These are phyloP conservation scores for Rhabdomys dilectus DNA, from an alignment of 2,113 vertebrate genomes.

Conservation along the genomic window DNA sequence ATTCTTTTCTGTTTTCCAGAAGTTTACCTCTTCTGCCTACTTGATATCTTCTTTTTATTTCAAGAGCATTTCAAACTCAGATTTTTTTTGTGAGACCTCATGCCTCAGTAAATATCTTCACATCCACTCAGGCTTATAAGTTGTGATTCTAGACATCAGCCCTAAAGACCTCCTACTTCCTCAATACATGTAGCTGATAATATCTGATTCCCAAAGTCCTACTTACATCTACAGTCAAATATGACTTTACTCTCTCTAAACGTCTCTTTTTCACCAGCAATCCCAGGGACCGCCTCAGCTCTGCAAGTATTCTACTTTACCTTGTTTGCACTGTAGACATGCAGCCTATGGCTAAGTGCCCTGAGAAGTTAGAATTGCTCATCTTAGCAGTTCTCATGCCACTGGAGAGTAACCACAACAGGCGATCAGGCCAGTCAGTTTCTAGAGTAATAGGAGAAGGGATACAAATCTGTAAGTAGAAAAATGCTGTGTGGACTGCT, in stretches of 20 bases:
- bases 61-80: conserved; percentile 7
- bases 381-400: background rate
- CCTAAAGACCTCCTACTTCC: background rate
- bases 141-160: background rate
- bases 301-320: background rate
- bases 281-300: background rate
- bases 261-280: background rate
- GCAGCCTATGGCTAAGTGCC: background rate
- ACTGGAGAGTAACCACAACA: background rate
- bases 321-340: background rate
- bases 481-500: background rate
- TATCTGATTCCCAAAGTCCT: background rate
- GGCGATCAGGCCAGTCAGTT: background rate
- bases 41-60: background rate
- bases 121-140: background rate
- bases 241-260: background rate
- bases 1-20: conserved; percentile 19
- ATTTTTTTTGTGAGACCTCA: background rate
- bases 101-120: background rate
- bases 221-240: background rate
- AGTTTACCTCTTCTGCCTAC: background rate
- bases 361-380: background rate
- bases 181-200: background rate
- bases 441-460: background rate
- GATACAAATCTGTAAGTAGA: background rate